These are phyloP conservation scores for Anneissia japonica DNA, from an alignment of 35 echinoderm and acorn worm genomes.

Conservation along the genomic window DNA sequence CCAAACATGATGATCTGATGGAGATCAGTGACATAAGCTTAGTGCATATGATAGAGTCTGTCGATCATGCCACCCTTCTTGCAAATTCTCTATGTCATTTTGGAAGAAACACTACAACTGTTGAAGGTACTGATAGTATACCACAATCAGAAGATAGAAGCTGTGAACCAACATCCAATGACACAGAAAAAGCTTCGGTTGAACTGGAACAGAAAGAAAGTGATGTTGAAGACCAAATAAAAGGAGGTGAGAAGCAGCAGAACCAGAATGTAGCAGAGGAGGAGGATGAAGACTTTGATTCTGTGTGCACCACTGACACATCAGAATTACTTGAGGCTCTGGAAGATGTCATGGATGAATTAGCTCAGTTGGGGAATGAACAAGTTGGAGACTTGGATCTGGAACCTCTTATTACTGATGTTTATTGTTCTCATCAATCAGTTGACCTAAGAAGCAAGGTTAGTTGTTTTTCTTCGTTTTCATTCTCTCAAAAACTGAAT, in stretches of 20 bases:
- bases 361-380: background rate
- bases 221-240: background rate
- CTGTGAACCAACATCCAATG: background rate
- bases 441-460: background rate
- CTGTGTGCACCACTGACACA: background rate
- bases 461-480: no score
- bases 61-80: conserved; percentile 48
- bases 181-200: background rate
- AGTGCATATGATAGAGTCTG: conserved; percentile 80
- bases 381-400: background rate
- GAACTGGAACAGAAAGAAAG: background rate
- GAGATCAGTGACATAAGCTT: conserved; percentile 80
- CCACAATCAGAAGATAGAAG: background rate
- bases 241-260: no score
- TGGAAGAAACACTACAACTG: background rate
- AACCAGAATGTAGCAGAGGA: no score
- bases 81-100: background rate
- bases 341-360: background rate
- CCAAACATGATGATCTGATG: conserved; percentile 43
- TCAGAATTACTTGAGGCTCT: background rate
- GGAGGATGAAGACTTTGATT: background rate
- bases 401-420: background rate
- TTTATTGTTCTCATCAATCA: background rate
- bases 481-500: no score
- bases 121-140: background rate